Percentiles rank a stretch among this genome's conserved stretches.
phyloP scores from a whole-genome alignment of 2,888 invertebrate genomes.

The Osedax fenrisi region DNA sequence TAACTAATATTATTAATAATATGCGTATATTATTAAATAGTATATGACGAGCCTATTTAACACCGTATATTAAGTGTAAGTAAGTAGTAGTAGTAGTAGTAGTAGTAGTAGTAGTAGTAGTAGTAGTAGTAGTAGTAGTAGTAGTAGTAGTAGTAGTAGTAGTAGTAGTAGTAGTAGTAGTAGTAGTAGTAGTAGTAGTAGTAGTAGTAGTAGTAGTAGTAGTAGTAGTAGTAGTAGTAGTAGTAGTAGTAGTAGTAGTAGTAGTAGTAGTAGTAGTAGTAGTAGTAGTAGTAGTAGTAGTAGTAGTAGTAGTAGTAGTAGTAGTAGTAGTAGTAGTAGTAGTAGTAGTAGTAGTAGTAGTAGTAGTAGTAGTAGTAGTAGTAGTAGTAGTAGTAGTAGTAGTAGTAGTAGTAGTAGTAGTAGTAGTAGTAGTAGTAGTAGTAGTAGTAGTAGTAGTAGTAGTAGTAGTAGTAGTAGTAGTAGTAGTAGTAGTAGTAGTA shows the following conservation, averaged over 20 bases:
- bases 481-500: not conserved
- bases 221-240: not conserved
- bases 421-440: not conserved
- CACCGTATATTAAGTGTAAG: no score
- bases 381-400: not conserved
- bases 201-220: not conserved
- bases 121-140: not conserved
- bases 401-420: not conserved
- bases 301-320: not conserved
- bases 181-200: not conserved
- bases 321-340: not conserved
- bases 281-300: not conserved
- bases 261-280: not conserved
- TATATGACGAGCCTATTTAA: no score
- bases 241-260: not conserved
- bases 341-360: not conserved
- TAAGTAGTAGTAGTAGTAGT: not conserved
- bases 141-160: not conserved
- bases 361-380: not conserved
- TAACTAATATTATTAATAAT: no score
- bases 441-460: not conserved
- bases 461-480: not conserved
- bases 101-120: not conserved
- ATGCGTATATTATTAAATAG: no score
- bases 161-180: not conserved